These are phyloP conservation scores for Drosophila mauritiana DNA, from an alignment of 1,140 invertebrate genomes.

Conservation along the genomic window DNA sequence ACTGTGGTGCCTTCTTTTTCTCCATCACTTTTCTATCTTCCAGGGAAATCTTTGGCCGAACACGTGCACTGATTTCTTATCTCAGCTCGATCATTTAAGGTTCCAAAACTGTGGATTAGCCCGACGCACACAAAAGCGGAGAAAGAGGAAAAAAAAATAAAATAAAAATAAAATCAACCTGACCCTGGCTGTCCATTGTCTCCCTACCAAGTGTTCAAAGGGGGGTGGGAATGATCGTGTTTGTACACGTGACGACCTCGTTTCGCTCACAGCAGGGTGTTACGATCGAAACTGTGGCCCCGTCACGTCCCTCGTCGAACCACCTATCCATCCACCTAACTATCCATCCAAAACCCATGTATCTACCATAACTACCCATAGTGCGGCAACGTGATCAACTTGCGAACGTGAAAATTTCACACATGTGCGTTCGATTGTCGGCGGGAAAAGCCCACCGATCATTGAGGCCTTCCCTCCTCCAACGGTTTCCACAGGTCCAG, in stretches of 20 bases:
- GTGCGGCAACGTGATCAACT: constrained; percentile 60
- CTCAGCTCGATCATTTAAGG: constrained; percentile 67
- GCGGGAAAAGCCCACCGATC: constrained; percentile 46
- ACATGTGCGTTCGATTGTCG: constrained; percentile 50
- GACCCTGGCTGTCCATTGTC: constrained; percentile 62
- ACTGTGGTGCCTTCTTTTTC: constrained; percentile 61
- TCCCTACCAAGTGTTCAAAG: constrained; percentile 41
- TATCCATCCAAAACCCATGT: constrained; percentile 19
- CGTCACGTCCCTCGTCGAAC: constrained; percentile 57
- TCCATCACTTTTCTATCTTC: constrained; percentile 39
- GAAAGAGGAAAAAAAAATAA: constrained; percentile 29
- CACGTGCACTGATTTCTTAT: constrained; percentile 81
- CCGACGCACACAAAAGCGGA: constrained; percentile 50
- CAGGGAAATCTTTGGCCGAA: constrained; percentile 66
- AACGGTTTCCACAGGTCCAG: constrained; percentile 51
- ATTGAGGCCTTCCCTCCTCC: constrained; percentile 26
- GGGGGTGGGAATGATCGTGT: constrained; percentile 53
- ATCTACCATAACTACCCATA: constrained; percentile 5
- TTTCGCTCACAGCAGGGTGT: constrained; percentile 67
- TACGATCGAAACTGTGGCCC: constrained; percentile 43
- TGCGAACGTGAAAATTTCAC: constrained; percentile 62
- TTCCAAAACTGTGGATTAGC: constrained; percentile 72
- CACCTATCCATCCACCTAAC: constrained; percentile 25
- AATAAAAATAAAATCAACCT: constrained; percentile 63
- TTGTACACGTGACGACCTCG: constrained; percentile 79